phyloP scores from a whole-genome alignment of 2,888 invertebrate genomes.

The Mimas tiliae region DNA sequence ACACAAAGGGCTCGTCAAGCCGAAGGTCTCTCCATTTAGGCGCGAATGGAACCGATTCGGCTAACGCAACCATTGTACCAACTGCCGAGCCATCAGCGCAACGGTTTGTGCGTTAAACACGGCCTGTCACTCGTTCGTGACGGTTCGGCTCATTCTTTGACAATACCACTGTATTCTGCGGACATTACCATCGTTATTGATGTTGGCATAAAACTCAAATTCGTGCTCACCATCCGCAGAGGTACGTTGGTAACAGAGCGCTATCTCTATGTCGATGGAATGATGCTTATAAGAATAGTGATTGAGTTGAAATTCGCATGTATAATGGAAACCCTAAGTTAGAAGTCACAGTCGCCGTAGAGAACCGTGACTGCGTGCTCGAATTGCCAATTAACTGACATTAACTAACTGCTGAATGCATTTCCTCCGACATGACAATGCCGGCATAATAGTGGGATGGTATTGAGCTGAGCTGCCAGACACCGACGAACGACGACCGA shows the following conservation, averaged over 20 bases:
- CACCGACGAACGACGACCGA: neutral
- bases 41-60: conserved; percentile 21
- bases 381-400: conserved; percentile 60
- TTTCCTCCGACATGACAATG: conserved; percentile 46
- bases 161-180: neutral
- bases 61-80: conserved; percentile 12
- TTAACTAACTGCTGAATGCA: conserved; percentile 49
- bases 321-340: neutral
- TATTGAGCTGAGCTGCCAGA: conserved; percentile 19
- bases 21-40: conserved; percentile 18
- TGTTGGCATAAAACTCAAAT: neutral
- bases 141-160: conserved; percentile 22
- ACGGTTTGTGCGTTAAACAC: conserved; percentile 5
- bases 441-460: conserved; percentile 33
- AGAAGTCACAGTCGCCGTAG: conserved; percentile 29
- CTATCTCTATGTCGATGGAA: conserved; percentile 27
- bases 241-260: neutral
- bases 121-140: conserved; percentile 19
- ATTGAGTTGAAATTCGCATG: conserved; percentile 32
- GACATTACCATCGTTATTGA: neutral
- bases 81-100: conserved; percentile 12
- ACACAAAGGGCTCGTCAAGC: conserved; percentile 12
- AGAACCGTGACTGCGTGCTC: conserved; percentile 54
- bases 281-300: neutral
- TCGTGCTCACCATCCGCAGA: neutral